Percentiles rank a stretch among this genome's conserved stretches.
These are phyloP conservation scores for Brachionus rubens DNA, from an alignment of 1,140 invertebrate genomes.

Conservation along the genomic window DNA sequence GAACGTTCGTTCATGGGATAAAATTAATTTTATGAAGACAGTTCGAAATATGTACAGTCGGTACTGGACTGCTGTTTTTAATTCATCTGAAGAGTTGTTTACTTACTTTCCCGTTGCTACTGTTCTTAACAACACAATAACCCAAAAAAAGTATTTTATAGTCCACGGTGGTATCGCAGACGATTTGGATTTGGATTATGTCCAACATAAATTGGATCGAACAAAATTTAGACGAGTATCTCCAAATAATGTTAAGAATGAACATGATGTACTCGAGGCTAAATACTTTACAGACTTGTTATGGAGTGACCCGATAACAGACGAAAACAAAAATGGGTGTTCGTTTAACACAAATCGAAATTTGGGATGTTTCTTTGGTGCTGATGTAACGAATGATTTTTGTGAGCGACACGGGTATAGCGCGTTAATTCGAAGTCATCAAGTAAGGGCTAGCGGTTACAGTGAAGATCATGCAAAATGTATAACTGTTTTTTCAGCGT, in stretches of 20 bases:
- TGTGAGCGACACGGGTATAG: background rate
- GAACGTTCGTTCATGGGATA: background rate
- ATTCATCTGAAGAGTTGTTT: background rate
- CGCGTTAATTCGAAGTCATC: constrained; percentile 18
- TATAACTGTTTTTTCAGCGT: constrained; percentile 29
- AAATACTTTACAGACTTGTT: constrained; percentile 2
- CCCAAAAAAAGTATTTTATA: constrained; percentile 10
- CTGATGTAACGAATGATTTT: constrained; percentile 6
- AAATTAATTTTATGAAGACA: background rate
- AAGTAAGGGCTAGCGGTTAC: constrained; percentile 14
- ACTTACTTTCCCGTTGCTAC: background rate
- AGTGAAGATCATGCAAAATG: constrained; percentile 31
- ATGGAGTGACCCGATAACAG: constrained; percentile 27
- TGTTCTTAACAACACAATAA: constrained; percentile 1
- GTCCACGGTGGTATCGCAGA: constrained; percentile 39
- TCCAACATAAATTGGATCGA: constrained; percentile 15
- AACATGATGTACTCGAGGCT: background rate
- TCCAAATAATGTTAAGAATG: background rate
- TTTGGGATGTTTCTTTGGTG: constrained; percentile 4
- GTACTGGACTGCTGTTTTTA: background rate
- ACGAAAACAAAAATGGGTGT: background rate
- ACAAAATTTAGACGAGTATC: background rate
- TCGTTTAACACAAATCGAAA: constrained; percentile 6
- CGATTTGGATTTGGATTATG: background rate
- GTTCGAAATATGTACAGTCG: background rate